phyloP scores from a whole-genome alignment of 2,113 vertebrate species.

The Circaetus cinerascens region DNA sequence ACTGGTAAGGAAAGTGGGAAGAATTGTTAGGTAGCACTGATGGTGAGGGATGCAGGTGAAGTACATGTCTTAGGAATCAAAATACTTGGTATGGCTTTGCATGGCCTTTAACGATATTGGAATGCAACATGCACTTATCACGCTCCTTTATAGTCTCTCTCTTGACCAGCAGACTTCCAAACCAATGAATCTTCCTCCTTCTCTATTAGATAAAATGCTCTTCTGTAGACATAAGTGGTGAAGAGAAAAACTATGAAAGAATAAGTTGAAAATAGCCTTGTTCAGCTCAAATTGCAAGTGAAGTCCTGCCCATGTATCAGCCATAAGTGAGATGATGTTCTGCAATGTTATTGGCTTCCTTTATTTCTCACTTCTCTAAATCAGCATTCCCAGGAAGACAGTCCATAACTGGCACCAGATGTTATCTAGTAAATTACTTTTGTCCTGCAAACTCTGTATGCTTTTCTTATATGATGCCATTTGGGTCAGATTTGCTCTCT shows the following conservation, averaged over 20 bases:
- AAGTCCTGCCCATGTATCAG: background rate
- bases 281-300: background rate
- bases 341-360: background rate
- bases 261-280: background rate
- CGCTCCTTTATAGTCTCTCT: background rate
- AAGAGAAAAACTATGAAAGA: background rate
- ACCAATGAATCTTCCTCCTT: background rate
- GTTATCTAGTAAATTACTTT: constrained; percentile 19
- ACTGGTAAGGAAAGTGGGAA: background rate
- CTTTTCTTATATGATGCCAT: background rate
- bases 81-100: background rate
- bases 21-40: background rate
- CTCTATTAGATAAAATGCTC: background rate
- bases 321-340: background rate
- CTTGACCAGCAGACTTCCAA: background rate
- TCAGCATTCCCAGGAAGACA: background rate
- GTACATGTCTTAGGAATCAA: background rate
- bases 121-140: background rate
- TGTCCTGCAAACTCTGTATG: background rate
- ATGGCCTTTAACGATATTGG: background rate
- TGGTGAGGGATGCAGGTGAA: background rate
- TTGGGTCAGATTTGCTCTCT: background rate
- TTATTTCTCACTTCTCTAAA: background rate
- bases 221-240: background rate
- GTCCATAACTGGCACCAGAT: background rate